Percentiles rank a stretch among this genome's conserved stretches.
These are phyloP conservation scores for Drosophila nr. perissopoda DNA, from an alignment of 2,888 invertebrate genomes.

Conservation along the genomic window DNA sequence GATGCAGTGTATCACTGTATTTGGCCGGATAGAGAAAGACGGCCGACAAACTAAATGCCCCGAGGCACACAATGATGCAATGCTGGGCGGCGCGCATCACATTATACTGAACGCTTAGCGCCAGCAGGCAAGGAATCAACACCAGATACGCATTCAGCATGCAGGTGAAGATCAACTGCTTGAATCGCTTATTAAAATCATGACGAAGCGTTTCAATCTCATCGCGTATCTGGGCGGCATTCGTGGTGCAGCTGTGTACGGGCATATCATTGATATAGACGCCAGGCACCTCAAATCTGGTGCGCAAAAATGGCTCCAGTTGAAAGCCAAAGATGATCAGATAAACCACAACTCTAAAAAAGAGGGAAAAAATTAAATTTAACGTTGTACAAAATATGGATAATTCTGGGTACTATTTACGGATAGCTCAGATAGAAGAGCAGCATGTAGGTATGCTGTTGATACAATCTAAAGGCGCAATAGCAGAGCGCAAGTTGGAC, in stretches of 20 bases:
- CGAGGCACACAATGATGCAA: slow-evolving; percentile 92
- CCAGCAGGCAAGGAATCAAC: slow-evolving; percentile 95
- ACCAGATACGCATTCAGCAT: slow-evolving; percentile 94
- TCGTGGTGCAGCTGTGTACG: slow-evolving; percentile 91
- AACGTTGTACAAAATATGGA: background rate
- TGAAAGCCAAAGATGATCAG: slow-evolving; percentile 92
- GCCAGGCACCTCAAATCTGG: slow-evolving; percentile 83
- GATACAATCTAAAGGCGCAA: slow-evolving; percentile 90
- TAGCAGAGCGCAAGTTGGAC: slow-evolving; percentile 87
- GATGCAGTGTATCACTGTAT: slow-evolving; percentile 95
- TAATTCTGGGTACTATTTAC: slow-evolving; percentile 87
- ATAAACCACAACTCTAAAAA: slow-evolving; percentile 89
- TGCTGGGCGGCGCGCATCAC: slow-evolving; percentile 93
- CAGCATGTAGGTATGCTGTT: slow-evolving; percentile 91
- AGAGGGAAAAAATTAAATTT: background rate
- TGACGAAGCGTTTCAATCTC: slow-evolving; percentile 94
- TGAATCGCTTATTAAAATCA: slow-evolving; percentile 95
- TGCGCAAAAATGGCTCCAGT: slow-evolving; percentile 91
- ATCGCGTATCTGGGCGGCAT: slow-evolving; percentile 89
- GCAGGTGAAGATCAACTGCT: slow-evolving; percentile 93
- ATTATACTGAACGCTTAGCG: slow-evolving; percentile 93
- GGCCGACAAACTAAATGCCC: slow-evolving; percentile 92
- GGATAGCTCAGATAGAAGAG: slow-evolving; percentile 95
- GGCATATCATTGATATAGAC: slow-evolving; percentile 87
- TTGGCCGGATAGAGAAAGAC: slow-evolving; percentile 88